Percentiles rank a stretch among this genome's conserved stretches.
Conservation (phyloP, 1,140 invertebrate species). For the Heliothis virescens region DNA sequence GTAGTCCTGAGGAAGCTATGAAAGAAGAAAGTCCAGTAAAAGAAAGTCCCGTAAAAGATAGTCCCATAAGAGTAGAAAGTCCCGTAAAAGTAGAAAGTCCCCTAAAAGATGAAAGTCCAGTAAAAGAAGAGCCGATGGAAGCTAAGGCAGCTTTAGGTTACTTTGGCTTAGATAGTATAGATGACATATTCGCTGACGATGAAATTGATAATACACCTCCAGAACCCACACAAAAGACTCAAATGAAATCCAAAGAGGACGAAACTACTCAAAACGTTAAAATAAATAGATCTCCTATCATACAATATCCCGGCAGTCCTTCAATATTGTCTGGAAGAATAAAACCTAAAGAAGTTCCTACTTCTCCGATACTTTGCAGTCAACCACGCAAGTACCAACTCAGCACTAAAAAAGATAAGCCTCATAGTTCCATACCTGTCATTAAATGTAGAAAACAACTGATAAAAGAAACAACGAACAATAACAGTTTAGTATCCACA, state of each 20-base stretch:
- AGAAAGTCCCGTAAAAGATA: background rate
- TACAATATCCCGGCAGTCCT: constrained; percentile 63
- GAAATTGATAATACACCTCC: constrained; percentile 57
- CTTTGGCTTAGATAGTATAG: constrained; percentile 79
- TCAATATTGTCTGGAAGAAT: constrained; percentile 74
- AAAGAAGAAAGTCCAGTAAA: background rate
- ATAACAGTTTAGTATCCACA: background rate
- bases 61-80: constrained; percentile 52
- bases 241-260: background rate
- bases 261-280: constrained; percentile 10
- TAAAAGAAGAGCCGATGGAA: constrained; percentile 49
- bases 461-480: constrained; percentile 20
- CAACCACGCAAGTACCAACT: constrained; percentile 67
- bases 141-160: constrained; percentile 71
- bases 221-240: constrained; percentile 23
- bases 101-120: constrained; percentile 24
- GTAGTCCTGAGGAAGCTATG: background rate
- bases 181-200: constrained; percentile 81
- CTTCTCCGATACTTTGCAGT: constrained; percentile 75
- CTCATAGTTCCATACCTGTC: constrained; percentile 58
- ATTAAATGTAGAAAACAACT: constrained; percentile 37
- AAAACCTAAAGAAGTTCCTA: constrained; percentile 46
- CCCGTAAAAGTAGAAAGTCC: background rate
- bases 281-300: background rate
- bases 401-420: constrained; percentile 62